Conservation (phyloP, 2,797 vertebrate genomes). For the Acanthurus lineatus region DNA sequence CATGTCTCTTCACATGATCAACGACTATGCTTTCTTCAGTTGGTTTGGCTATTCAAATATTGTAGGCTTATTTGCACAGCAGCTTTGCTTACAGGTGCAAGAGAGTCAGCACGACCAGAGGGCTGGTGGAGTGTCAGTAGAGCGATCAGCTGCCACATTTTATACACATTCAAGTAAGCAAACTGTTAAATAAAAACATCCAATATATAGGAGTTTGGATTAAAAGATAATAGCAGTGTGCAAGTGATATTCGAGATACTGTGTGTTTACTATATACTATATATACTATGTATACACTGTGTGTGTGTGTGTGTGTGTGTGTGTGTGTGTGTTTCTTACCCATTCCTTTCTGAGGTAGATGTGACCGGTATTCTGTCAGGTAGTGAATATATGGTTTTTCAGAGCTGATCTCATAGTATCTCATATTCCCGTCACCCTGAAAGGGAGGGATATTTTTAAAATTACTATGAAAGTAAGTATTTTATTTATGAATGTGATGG, state of each 20-base stretch:
- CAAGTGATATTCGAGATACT: background rate
- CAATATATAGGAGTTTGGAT: background rate
- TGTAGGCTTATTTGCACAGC: slow-evolving; percentile 68
- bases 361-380: slow-evolving; percentile 92
- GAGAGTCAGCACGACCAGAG: slow-evolving; percentile 7
- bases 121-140: background rate
- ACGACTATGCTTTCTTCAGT: slow-evolving; percentile 8
- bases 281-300: too few species aligned
- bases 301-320: background rate
- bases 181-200: background rate
- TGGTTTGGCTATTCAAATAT: slow-evolving; percentile 79
- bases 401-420: slow-evolving; percentile 94
- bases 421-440: slow-evolving; percentile 96
- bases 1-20: slow-evolving; percentile 28
- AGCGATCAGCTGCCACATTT: background rate
- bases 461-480: background rate
- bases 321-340: slow-evolving; percentile 85
- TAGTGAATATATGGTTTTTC: slow-evolving; percentile 94
- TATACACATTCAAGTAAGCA: background rate
- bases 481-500: background rate
- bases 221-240: background rate
- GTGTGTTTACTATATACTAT: slow-evolving; percentile 8
- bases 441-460: slow-evolving; percentile 2
- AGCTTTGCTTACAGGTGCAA: slow-evolving; percentile 67
- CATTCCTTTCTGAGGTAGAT: slow-evolving; percentile 94